Evolutionary conservation across 53 echinoderm and acorn worm genomes (phyloP).

Genomic region (Actinopyga echinites): DNA sequence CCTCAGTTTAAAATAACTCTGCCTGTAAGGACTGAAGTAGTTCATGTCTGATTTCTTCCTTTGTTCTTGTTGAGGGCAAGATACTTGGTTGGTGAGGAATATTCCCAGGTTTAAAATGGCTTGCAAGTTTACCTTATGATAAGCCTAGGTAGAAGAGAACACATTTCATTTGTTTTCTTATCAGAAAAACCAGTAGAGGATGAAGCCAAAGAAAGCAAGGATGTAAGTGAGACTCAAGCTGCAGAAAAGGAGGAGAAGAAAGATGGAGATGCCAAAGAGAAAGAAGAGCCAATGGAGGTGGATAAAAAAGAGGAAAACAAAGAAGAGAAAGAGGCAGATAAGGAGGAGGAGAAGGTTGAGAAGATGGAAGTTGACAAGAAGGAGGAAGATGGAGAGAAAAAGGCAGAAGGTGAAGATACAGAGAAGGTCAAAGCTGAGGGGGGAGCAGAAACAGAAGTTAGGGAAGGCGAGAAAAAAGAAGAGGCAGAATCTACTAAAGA

Average conservation of each 20-base stretch:
- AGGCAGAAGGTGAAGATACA: constrained; percentile 18
- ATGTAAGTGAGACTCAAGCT: constrained; percentile 21
- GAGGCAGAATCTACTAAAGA: not conserved
- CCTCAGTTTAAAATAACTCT: too few species aligned
- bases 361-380: constrained; percentile 29
- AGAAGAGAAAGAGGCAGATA: constrained; percentile 1
- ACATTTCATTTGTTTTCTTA: too few species aligned
- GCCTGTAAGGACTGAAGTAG: too few species aligned
- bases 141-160: too few species aligned
- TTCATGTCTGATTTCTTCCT: too few species aligned
- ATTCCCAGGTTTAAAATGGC: too few species aligned
- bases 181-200: not conserved
- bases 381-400: constrained; percentile 6
- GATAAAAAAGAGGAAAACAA: constrained; percentile 18
- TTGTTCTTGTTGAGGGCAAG: too few species aligned
- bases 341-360: constrained; percentile 11
- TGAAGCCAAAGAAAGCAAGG: not conserved
- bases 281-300: not conserved
- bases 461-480: not conserved
- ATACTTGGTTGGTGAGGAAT: too few species aligned
- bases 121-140: too few species aligned
- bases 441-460: not conserved
- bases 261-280: constrained; percentile 26
- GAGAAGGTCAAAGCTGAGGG: constrained; percentile 19
- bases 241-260: constrained; percentile 46